Evolutionary conservation across 2,888 invertebrate species (phyloP).

Genomic region (Neoaliturus tenellus): DNA sequence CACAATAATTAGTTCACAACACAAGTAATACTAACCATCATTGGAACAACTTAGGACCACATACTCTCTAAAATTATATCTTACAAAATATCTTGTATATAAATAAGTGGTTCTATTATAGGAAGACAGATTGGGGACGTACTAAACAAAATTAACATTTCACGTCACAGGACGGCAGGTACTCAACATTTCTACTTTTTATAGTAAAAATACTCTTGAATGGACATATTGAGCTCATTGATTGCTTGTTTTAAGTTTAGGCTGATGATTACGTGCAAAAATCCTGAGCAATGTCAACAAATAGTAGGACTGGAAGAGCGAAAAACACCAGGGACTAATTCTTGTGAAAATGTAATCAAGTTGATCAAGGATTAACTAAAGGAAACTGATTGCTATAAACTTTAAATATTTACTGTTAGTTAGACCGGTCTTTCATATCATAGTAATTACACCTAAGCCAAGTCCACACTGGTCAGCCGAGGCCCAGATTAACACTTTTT

Average conservation of each 20-base stretch:
- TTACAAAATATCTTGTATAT: constrained; percentile 38
- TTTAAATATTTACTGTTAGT: too few species aligned
- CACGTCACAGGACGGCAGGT: constrained; percentile 35
- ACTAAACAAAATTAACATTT: constrained; percentile 32
- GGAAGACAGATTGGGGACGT: constrained; percentile 37
- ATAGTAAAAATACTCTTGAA: constrained; percentile 39
- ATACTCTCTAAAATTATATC: constrained; percentile 37
- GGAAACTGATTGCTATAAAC: too few species aligned
- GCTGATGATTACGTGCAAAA: not conserved
- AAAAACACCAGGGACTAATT: not conserved
- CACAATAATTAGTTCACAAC: constrained; percentile 32
- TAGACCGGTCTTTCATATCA: too few species aligned
- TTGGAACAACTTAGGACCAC: not conserved
- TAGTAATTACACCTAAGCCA: too few species aligned
- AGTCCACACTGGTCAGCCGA: too few species aligned
- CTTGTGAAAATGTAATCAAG: not conserved
- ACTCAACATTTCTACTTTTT: constrained; percentile 15
- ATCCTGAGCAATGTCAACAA: constrained; percentile 37
- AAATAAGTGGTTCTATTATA: not conserved
- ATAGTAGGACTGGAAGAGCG: not conserved
- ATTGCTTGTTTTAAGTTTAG: constrained; percentile 46
- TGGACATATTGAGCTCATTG: constrained; percentile 31
- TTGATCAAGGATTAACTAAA: too few species aligned
- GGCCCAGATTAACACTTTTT: too few species aligned
- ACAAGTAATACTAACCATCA: constrained; percentile 40